A percentile compares a stretch with the other conserved stretches of the same genome.
phyloP scores from a whole-genome alignment of 2,113 vertebrate genomes.

The Chloropsis cyanopogon region DNA sequence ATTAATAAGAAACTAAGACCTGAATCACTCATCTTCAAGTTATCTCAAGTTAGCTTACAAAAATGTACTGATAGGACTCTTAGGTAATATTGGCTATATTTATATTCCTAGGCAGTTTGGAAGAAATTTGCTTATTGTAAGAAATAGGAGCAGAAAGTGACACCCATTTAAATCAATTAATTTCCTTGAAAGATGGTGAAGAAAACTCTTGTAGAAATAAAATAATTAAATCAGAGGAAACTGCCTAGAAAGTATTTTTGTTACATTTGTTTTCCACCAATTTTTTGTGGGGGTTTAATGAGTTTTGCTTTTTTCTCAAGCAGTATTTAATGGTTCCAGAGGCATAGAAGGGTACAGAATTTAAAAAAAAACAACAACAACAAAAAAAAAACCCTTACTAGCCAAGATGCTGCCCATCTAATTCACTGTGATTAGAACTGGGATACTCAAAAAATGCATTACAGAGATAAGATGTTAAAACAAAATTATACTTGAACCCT shows the following conservation, averaged over 20 bases:
- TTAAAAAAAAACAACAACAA: background rate
- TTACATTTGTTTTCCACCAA: background rate
- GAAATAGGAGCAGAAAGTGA: background rate
- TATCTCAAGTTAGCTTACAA: background rate
- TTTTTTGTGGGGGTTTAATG: background rate
- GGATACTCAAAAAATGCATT: background rate
- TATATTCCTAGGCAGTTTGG: background rate
- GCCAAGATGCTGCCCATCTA: background rate
- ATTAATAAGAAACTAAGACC: background rate
- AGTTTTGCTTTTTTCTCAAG: background rate
- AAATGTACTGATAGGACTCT: background rate
- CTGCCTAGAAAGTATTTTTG: background rate
- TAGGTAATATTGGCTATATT: background rate
- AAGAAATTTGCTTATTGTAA: background rate
- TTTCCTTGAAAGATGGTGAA: background rate
- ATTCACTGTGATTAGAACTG: background rate
- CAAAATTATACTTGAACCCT: background rate
- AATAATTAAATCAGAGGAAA: background rate
- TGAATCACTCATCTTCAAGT: background rate
- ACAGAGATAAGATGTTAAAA: background rate
- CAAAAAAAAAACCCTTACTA: background rate
- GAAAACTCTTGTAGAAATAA: background rate
- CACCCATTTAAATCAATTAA: background rate
- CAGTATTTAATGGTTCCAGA: background rate
- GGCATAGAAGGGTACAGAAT: background rate